Evolutionary conservation across 2,888 invertebrate genomes (phyloP).

Genomic region (Cybosia mesomella): DNA sequence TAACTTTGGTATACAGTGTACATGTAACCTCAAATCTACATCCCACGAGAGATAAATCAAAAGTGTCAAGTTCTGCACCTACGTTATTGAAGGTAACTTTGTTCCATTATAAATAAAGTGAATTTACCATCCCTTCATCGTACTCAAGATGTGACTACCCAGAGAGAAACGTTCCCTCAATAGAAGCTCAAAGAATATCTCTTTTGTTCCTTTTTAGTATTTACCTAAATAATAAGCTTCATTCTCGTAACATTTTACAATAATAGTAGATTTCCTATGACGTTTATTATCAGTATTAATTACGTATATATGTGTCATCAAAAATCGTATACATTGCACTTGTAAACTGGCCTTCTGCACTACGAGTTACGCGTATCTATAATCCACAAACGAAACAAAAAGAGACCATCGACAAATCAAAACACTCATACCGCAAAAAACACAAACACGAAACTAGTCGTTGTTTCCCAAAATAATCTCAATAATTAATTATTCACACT

Average conservation of each 20-base stretch:
- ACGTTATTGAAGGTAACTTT: conserved; percentile 82
- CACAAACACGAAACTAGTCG: conserved; percentile 68
- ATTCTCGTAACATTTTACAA: conserved; percentile 81
- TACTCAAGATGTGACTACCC: conserved; percentile 63
- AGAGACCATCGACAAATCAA: conserved; percentile 63
- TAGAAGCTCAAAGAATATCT: conserved; percentile 78
- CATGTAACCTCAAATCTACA: conserved; percentile 70
- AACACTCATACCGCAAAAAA: conserved; percentile 71
- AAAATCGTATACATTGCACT: conserved; percentile 88
- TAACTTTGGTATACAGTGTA: conserved; percentile 87
- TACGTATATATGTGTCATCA: conserved; percentile 87
- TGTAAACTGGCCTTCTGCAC: conserved; percentile 85
- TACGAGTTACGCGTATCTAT: conserved; percentile 61
- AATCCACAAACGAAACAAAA: conserved; percentile 64
- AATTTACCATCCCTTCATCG: conserved; percentile 64
- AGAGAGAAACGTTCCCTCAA: conserved; percentile 66
- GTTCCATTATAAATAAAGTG: conserved; percentile 75
- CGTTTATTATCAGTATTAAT: conserved; percentile 82
- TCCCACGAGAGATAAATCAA: conserved; percentile 69
- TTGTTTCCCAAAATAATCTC: conserved; percentile 80
- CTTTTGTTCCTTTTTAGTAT: conserved; percentile 63
- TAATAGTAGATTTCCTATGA: conserved; percentile 81
- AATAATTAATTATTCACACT: conserved; percentile 84
- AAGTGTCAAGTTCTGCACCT: conserved; percentile 63
- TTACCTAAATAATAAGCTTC: conserved; percentile 77